Conservation (phyloP, 2,888 invertebrate species). For the Acholoe squamosa region DNA sequence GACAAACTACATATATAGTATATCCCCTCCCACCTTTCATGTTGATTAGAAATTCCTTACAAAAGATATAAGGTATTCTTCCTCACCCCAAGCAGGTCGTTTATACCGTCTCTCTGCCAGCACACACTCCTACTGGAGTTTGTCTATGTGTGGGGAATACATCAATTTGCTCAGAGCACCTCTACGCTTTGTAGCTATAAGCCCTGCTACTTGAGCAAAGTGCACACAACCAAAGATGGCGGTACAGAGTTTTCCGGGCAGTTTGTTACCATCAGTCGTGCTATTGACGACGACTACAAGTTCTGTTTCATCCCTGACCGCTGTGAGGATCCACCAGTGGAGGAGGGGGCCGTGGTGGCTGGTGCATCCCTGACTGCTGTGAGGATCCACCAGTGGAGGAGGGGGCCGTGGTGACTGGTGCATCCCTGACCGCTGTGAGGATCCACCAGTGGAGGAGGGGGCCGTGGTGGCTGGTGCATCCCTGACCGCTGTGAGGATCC, state of each 20-base stretch:
- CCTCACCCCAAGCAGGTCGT: too few relatives aligned
- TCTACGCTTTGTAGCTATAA: constrained; percentile 26
- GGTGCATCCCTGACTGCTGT: not conserved
- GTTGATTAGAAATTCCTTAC: too few relatives aligned
- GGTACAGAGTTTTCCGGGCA: not conserved
- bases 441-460: not conserved
- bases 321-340: not conserved
- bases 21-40: too few relatives aligned
- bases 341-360: not conserved
- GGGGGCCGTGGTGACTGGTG: not conserved
- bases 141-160: not conserved
- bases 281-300: not conserved
- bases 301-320: not conserved
- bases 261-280: not conserved
- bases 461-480: not conserved
- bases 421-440: not conserved
- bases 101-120: too few relatives aligned
- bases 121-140: too few relatives aligned
- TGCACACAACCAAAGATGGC: not conserved
- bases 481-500: not conserved
- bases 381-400: not conserved
- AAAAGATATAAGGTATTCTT: too few relatives aligned
- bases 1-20: too few relatives aligned
- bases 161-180: constrained; percentile 35
- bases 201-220: constrained; percentile 41